A percentile compares a stretch with the other conserved stretches of the same genome.
Conservation (phyloP, 2,797 vertebrate genomes). For the Bradypodion pumilum region DNA sequence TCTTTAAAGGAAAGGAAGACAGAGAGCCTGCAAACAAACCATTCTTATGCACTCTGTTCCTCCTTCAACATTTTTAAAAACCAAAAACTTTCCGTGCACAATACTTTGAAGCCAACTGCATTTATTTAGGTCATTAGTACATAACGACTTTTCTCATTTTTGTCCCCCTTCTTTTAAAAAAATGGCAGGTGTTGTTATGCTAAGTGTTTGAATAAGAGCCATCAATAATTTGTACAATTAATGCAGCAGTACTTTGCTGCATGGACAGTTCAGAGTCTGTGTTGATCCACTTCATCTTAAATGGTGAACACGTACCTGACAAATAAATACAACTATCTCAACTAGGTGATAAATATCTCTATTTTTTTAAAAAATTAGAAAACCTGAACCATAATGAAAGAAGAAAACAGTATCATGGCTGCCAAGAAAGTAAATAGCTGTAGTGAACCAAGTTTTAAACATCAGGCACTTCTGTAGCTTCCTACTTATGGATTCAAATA, state of each 20-base stretch:
- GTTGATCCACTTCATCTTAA: neutral
- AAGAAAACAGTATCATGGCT: slow-evolving; percentile 38
- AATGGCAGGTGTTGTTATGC: neutral
- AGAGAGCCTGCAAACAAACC: neutral
- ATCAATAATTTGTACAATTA: neutral
- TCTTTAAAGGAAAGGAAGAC: neutral
- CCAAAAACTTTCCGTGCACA: neutral
- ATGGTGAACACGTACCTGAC: slow-evolving; percentile 18
- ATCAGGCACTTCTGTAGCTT: slow-evolving; percentile 54
- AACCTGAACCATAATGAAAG: slow-evolving; percentile 5
- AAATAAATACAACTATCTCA: neutral
- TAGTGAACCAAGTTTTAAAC: slow-evolving; percentile 30
- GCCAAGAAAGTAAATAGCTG: slow-evolving; percentile 40
- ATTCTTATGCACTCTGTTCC: neutral
- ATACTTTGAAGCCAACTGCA: neutral
- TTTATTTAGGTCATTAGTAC: neutral
- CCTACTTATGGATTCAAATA: neutral
- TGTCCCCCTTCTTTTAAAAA: neutral
- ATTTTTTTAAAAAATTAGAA: neutral
- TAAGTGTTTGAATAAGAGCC: neutral
- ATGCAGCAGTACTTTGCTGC: neutral
- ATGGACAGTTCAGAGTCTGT: neutral
- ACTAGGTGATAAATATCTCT: neutral
- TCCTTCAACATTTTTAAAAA: neutral
- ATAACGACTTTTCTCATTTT: neutral